Base-by-base conservation (phyloP, 2,888 invertebrate species). In the Nomada ferruginata region DNA sequence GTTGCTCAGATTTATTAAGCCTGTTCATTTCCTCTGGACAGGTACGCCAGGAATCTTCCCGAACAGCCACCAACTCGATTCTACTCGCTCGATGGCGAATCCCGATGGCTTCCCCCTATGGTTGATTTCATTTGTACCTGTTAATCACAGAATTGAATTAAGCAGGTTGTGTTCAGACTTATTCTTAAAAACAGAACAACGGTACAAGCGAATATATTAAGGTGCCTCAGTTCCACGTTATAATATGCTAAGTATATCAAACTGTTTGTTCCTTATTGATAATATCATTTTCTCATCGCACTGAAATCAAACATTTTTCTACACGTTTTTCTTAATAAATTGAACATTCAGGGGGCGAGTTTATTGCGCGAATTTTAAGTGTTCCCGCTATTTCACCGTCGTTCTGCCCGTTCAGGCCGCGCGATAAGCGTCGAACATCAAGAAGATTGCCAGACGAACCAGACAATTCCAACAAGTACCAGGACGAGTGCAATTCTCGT, bases 1-100 rank as follows among this genome's bases (percentile, higher is more conserved):
- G 53, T 61, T 15, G 81, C 59, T 74, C 82, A 82, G 82, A 82
- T 82, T 82, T 82, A 82, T 82, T 26, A 47, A 47, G 82, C 66
- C 60, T 69, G 82, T 75, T 82, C 66, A 70, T 82, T 66, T 52
- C 29, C 70, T n/a, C 55, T 59, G 50, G 70, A 82, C 82, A 76
- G 70, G 61, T 82, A 66, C 55, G 57, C 63, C 4, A 26, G 66
- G 57, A 72, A 79, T 79, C 79, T 79, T 79, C 53, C 52, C 13
- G 9, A 26, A 7, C 20, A 7, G 52, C 29, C 29, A 10, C n/a
- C 11, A 0, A 4, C 59, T n/a, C 59, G 26, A n/a, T 57, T 29
- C 50, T 1, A 7, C 20, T 23, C n/a, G 13, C 9, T 13, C n/a
- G 9, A 29, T 53, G 26, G 20, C 55, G 29, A 44, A 55, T 29